phyloP scores from a whole-genome alignment of 2,797 vertebrate genomes.

The Xiphorhynchus erythropygius region DNA sequence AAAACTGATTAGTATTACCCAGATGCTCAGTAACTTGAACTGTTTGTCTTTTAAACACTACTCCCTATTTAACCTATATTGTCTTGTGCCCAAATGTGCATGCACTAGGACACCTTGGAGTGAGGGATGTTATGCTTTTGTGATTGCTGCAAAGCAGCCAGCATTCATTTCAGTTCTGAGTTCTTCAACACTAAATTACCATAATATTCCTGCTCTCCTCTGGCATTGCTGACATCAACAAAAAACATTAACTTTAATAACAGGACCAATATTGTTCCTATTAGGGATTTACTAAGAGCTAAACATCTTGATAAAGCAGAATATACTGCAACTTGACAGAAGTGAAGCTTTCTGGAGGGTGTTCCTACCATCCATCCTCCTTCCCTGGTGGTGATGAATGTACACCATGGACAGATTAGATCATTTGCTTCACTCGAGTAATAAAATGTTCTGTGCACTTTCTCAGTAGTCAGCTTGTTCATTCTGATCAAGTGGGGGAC shows the following conservation, averaged over 20 bases:
- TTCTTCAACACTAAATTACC: background rate
- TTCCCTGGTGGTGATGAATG: background rate
- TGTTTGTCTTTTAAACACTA: background rate
- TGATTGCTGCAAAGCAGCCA: background rate
- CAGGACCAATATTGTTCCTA: conserved; percentile 6
- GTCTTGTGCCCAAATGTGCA: background rate
- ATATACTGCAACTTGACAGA: background rate
- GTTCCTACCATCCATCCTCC: background rate
- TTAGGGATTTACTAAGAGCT: conserved; percentile 31
- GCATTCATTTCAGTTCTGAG: background rate
- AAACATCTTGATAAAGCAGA: conserved; percentile 5
- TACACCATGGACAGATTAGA: background rate
- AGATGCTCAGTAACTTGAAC: background rate
- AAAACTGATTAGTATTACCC: background rate
- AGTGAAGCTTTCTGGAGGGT: background rate
- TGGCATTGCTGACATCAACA: background rate
- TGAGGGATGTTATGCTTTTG: background rate
- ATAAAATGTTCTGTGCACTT: background rate
- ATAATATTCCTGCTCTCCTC: background rate
- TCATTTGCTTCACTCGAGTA: background rate
- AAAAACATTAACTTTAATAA: conserved; percentile 1
- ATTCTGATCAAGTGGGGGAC: conserved; percentile 1
- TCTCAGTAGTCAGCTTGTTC: background rate
- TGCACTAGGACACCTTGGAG: background rate
- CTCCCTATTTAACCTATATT: background rate